Conservation (phyloP, 2,888 invertebrate genomes). For the Agriopis leucophaearia region DNA sequence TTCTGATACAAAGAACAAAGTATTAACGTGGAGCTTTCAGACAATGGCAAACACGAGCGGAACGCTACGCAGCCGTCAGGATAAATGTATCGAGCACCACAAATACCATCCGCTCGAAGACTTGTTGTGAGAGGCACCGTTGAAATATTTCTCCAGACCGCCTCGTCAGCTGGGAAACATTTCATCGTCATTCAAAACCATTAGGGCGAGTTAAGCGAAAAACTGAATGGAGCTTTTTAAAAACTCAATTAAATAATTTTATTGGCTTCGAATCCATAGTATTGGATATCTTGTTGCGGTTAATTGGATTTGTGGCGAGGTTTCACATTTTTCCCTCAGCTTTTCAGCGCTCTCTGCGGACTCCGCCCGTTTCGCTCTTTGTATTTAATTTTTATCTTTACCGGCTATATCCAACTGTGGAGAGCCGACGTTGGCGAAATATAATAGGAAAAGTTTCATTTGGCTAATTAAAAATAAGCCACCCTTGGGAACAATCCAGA, state of each 20-base stretch:
- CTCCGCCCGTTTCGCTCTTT: conserved; percentile 57
- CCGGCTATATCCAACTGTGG: conserved; percentile 46
- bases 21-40: conserved; percentile 75
- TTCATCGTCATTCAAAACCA: conserved; percentile 48
- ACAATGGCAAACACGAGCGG: conserved; percentile 76
- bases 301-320: conserved; percentile 76
- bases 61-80: conserved; percentile 66
- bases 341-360: conserved; percentile 55
- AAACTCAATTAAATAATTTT: conserved; percentile 68
- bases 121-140: conserved; percentile 72
- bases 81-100: conserved; percentile 77
- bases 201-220: conserved; percentile 37
- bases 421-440: conserved; percentile 68
- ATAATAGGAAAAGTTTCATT: conserved; percentile 83
- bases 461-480: conserved; percentile 83
- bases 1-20: conserved; percentile 67
- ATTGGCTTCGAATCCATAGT: conserved; percentile 63
- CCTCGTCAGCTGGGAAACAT: conserved; percentile 49
- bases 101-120: conserved; percentile 70
- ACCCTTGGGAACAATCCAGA: conserved; percentile 72
- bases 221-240: conserved; percentile 47
- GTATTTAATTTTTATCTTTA: conserved; percentile 75
- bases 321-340: conserved; percentile 67
- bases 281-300: conserved; percentile 71
- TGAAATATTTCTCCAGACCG: conserved; percentile 69